Conservation (phyloP, 2,113 vertebrate genomes). For the Phrynosoma blainvillii region DNA sequence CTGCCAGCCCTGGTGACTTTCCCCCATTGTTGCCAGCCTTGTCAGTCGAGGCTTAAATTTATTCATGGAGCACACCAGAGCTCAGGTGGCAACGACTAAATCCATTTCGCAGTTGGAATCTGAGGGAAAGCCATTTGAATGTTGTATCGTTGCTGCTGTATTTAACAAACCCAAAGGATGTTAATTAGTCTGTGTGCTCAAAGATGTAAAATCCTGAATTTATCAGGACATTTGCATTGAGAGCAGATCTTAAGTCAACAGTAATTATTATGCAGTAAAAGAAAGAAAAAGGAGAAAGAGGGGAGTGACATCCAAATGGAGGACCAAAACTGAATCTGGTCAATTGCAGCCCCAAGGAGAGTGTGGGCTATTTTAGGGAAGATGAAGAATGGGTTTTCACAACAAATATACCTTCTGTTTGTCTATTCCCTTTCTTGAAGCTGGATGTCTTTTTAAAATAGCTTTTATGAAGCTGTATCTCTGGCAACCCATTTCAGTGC, state of each 20-base stretch:
- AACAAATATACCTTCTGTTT: background rate
- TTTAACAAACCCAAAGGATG: slow-evolving; percentile 73
- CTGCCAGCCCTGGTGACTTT: slow-evolving; percentile 50
- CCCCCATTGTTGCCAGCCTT: slow-evolving; percentile 54
- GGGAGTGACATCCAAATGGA: background rate
- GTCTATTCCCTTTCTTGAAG: slow-evolving; percentile 9
- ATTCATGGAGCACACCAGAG: slow-evolving; percentile 73
- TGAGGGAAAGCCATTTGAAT: slow-evolving; percentile 69
- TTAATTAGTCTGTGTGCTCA: slow-evolving; percentile 75
- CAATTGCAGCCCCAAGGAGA: background rate
- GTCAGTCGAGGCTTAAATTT: slow-evolving; percentile 70
- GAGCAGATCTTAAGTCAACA: slow-evolving; percentile 66
- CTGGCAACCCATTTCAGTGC: slow-evolving; percentile 17
- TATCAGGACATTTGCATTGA: slow-evolving; percentile 65
- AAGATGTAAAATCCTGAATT: slow-evolving; percentile 70
- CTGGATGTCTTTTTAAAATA: background rate
- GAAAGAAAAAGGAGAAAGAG: background rate
- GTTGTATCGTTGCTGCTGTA: slow-evolving; percentile 58
- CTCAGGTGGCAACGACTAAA: slow-evolving; percentile 75
- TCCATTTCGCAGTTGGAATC: slow-evolving; percentile 75
- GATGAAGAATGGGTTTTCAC: slow-evolving; percentile 24
- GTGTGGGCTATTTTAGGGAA: background rate
- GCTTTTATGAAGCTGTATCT: slow-evolving; percentile 25
- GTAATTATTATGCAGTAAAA: slow-evolving; percentile 57
- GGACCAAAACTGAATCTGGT: slow-evolving; percentile 33